phyloP scores from a whole-genome alignment of 2,797 vertebrate species.

The Spizella passerina region DNA sequence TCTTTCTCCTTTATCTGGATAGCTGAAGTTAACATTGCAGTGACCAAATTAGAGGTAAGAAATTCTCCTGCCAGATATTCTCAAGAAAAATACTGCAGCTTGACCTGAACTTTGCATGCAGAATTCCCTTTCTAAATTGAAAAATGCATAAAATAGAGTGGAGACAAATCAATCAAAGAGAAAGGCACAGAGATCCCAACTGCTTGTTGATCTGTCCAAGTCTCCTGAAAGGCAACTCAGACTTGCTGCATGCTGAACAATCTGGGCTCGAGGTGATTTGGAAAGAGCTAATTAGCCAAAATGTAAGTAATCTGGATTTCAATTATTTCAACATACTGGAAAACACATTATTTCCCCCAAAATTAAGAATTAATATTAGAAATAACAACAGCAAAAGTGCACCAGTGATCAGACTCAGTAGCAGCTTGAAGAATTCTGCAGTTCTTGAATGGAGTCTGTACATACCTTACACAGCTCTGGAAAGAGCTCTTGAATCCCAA shows the following conservation, averaged over 20 bases:
- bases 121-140: background rate
- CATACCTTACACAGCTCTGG: constrained; percentile 90
- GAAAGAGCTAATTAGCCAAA: background rate
- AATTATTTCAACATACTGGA: background rate
- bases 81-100: background rate
- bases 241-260: background rate
- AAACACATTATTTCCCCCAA: background rate
- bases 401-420: background rate
- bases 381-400: background rate
- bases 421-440: background rate
- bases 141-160: background rate
- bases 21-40: background rate
- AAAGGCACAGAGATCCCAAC: background rate
- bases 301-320: background rate
- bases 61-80: background rate
- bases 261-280: background rate
- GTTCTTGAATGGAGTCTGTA: background rate
- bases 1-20: background rate
- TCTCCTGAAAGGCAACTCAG: background rate
- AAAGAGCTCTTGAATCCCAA: constrained; percentile 92
- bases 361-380: background rate
- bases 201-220: background rate
- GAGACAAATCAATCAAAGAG: background rate
- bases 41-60: background rate
- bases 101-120: background rate